Percentiles rank a stretch among this genome's conserved stretches.
Conservation (phyloP, 2,113 vertebrate species). For the Silurus meridionalis region DNA sequence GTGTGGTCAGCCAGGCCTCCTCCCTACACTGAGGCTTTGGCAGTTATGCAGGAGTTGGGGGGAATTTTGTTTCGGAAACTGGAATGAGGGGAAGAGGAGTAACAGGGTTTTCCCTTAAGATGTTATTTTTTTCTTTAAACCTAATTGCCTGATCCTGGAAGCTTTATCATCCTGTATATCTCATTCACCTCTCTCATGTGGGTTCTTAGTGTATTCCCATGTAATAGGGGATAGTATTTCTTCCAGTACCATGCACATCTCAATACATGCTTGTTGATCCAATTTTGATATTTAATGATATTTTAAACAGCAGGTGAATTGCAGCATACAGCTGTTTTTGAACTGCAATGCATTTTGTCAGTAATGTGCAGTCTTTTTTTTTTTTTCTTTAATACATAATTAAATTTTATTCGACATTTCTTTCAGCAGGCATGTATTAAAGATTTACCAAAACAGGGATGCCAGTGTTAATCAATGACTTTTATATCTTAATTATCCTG, state of each 20-base stretch:
- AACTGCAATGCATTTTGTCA: background rate
- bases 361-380: background rate
- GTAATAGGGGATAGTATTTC: background rate
- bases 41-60: background rate
- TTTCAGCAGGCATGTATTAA: background rate
- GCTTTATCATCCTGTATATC: background rate
- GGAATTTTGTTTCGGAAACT: slow-evolving; percentile 13
- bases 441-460: background rate
- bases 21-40: background rate
- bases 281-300: background rate
- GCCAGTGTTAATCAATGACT: background rate
- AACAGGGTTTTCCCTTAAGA: background rate
- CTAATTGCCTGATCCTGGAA: background rate
- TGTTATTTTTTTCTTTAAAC: background rate
- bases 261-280: background rate
- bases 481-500: background rate
- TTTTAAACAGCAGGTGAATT: background rate
- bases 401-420: background rate
- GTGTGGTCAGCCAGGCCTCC: slow-evolving; percentile 18
- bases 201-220: background rate
- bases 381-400: too few relatives aligned
- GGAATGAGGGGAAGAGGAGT: background rate
- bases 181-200: background rate
- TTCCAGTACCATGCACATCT: background rate
- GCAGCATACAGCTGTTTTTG: background rate